Evolutionary conservation across 2,888 invertebrate species (phyloP), one percentile per base, ranked within the genome.

Genomic region (Rotaria magnacalcarata): DNA sequence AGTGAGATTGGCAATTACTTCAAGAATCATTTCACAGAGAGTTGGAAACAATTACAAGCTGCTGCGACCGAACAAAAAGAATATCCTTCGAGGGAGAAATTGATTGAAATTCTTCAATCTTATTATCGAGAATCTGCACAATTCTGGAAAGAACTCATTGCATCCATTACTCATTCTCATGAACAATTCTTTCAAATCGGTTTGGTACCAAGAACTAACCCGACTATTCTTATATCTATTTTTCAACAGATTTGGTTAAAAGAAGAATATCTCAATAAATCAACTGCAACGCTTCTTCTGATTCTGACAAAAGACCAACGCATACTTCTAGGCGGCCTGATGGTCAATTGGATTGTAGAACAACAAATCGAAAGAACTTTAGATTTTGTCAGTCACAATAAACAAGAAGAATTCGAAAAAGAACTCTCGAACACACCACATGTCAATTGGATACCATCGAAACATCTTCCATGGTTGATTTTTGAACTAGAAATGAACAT

Each of bases 191-290:
- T 75, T 11, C 19, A 43, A 8, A 75, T 47, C 34, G 75, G 75
- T 75, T 75, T 75, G 24, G 21, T 47, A 75, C 75, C 47, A 43
- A 41, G 75, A 75, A 75, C 47, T 8, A 75, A 27, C 5, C 75
- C 75, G 16, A 3, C 75, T 0, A 43, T 21, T 41, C 41, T 75
- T 24, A 75, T 75, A 43, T 43, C 43, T 24, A 4, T 75, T 21
- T 75, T 75, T 75, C 75, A 75, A 75, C 47, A 75, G 16, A 75
- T 75, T n/a, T 75, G 75, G 75, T 24, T 75, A 21, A 43, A 75
- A 6, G 41, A 75, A 47, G 10, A 75, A 43, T 8, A 41, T 21
- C 21, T 34, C 34, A 34, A 34, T 34, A 34, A 34, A 34, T 34
- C 2, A 2, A 34, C 34, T 34, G 34, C 1, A 34, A 34, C 34